These are phyloP conservation scores for Willisornis vidua DNA, from an alignment of 2,113 vertebrate species.

Conservation along the genomic window DNA sequence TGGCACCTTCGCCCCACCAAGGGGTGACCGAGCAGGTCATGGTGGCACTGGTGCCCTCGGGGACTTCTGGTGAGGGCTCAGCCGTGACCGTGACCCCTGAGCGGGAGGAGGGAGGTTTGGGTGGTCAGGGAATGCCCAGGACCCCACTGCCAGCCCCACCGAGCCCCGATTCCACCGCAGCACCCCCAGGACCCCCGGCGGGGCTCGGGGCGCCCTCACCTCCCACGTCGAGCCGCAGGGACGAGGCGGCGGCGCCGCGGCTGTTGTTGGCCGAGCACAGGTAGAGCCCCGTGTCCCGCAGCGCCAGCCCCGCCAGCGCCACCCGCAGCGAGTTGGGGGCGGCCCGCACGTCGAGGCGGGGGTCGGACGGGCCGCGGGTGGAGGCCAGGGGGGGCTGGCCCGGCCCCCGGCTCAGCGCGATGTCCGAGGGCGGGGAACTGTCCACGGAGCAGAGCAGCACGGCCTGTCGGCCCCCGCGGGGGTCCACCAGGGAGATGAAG, in stretches of 20 bases:
- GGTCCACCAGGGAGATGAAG: slow-evolving; percentile 62
- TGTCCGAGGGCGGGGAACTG: slow-evolving; percentile 57
- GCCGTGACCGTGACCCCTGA: slow-evolving; percentile 47
- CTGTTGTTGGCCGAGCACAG: slow-evolving; percentile 68
- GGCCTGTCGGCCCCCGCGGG: background rate
- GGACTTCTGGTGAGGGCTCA: slow-evolving; percentile 63
- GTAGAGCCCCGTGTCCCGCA: slow-evolving; percentile 1
- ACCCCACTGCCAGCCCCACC: background rate
- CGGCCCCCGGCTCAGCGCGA: background rate
- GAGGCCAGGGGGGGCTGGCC: background rate
- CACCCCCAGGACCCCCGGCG: rapidly evolving
- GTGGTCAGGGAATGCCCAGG: rapidly evolving
- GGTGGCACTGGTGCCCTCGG: slow-evolving; percentile 52
- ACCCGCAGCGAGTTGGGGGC: slow-evolving; percentile 64
- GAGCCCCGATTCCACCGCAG: rapidly evolving
- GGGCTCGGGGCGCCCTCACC: slow-evolving; percentile 30
- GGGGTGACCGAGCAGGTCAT: slow-evolving; percentile 58
- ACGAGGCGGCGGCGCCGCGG: background rate
- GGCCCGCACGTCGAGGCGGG: background rate
- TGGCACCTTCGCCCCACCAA: background rate
- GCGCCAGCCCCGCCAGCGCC: background rate
- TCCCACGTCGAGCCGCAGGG: background rate
- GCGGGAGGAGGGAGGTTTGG: rapidly evolving
- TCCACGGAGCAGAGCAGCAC: slow-evolving; percentile 71
- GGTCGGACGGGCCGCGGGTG: rapidly evolving